These are phyloP conservation scores for Vanacampus margaritifer DNA, from an alignment of 2,113 vertebrate genomes.

Conservation along the genomic window DNA sequence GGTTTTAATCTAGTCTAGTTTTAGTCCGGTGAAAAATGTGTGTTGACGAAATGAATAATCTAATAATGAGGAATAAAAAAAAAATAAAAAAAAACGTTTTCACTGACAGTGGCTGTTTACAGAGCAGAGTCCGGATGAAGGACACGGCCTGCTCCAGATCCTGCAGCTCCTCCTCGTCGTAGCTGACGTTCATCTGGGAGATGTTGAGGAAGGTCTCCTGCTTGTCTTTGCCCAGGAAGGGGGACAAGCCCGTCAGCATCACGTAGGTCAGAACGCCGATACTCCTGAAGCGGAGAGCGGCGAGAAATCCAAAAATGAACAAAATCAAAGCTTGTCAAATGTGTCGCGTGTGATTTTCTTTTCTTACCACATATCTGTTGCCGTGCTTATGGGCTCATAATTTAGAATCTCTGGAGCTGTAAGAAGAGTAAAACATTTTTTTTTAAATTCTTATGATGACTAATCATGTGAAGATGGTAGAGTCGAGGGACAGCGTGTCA, in stretches of 20 bases:
- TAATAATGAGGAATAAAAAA: background rate
- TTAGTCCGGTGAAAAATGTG: no score
- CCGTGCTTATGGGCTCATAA: conserved; percentile 77
- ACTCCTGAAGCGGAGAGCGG: conserved; percentile 57
- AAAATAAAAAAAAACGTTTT: background rate
- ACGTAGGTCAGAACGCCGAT: conserved; percentile 73
- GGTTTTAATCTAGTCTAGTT: no score
- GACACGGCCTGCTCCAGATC: conserved; percentile 51
- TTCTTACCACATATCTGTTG: conserved; percentile 78
- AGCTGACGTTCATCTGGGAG: conserved; percentile 74
- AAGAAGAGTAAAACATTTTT: background rate
- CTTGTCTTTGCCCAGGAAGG: conserved; percentile 74
- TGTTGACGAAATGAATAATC: no score
- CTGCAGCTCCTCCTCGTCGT: conserved; percentile 68
- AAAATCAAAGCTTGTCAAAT: background rate
- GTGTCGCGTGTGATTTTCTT: background rate
- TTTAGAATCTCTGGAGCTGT: conserved; percentile 76
- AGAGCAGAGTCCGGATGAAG: conserved; percentile 73
- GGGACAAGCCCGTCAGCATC: conserved; percentile 76
- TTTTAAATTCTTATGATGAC: background rate
- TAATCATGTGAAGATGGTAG: no score
- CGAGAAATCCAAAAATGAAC: background rate
- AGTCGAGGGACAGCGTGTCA: background rate
- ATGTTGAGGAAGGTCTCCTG: conserved; percentile 79
- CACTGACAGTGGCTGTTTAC: conserved; percentile 71